A percentile compares a stretch with the other conserved stretches of the same genome.
phyloP scores from a whole-genome alignment of 2,888 invertebrate genomes.

The Ptycholaimellus sp. region DNA sequence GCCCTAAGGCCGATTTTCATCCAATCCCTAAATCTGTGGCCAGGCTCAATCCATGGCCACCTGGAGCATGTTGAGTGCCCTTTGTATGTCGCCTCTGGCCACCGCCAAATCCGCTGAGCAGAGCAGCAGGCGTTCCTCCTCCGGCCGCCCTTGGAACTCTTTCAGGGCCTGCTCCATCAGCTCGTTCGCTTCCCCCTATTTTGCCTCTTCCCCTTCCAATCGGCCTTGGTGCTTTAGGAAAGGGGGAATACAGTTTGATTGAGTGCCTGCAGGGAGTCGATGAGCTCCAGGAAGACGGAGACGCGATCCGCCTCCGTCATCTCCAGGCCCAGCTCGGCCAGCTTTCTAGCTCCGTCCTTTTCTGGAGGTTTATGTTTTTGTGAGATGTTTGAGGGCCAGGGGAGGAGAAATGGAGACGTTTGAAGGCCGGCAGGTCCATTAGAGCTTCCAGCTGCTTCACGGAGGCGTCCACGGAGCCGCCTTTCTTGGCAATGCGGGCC shows the following conservation, averaged over 20 bases:
- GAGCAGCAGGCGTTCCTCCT: constrained; percentile 58
- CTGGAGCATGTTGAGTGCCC: constrained; percentile 51
- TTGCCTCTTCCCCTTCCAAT: too few relatives aligned
- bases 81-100: constrained; percentile 51
- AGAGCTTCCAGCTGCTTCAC: constrained; percentile 50
- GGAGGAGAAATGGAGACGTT: constrained; percentile 13
- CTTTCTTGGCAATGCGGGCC: constrained; percentile 54
- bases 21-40: too few relatives aligned
- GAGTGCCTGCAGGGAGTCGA: constrained; percentile 35
- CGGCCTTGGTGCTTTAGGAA: too few relatives aligned
- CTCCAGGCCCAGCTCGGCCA: constrained; percentile 8
- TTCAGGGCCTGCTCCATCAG: constrained; percentile 44
- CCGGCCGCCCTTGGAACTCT: constrained; percentile 44
- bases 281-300: constrained; percentile 60
- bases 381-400: background rate
- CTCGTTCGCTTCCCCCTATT: constrained; percentile 50
- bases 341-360: constrained; percentile 8
- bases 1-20: too few relatives aligned
- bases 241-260: constrained; percentile 15
- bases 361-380: constrained; percentile 7
- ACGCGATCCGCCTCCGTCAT: constrained; percentile 42
- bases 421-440: constrained; percentile 41
- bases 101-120: constrained; percentile 60
- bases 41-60: constrained; percentile 49
- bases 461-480: constrained; percentile 44